Percentiles rank a stretch among this genome's conserved stretches.
These are phyloP conservation scores for Patella depressa DNA, from an alignment of 2,888 invertebrate genomes.

Conservation along the genomic window DNA sequence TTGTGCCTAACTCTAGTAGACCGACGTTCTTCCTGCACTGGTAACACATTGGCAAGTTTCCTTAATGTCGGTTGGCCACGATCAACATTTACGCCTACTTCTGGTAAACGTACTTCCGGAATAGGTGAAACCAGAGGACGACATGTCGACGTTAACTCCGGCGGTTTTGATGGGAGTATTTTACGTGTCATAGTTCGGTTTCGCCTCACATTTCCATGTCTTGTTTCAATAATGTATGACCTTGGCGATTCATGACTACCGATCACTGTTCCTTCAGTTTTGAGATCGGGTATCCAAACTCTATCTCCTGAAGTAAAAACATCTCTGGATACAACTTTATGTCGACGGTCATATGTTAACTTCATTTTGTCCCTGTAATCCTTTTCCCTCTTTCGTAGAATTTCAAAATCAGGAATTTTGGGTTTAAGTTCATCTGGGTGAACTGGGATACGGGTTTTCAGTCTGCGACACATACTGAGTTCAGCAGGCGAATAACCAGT, in stretches of 20 bases:
- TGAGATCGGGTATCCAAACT: background rate
- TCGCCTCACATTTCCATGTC: background rate
- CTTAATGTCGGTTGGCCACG: no score
- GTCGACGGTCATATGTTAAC: background rate
- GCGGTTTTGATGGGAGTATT: background rate
- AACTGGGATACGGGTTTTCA: constrained; percentile 16
- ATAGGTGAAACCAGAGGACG: no score
- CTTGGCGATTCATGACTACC: background rate
- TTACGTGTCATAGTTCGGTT: background rate
- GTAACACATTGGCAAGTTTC: no score
- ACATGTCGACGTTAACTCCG: background rate
- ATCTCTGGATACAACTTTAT: background rate
- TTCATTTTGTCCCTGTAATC: background rate
- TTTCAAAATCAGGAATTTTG: background rate
- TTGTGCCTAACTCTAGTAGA: no score
- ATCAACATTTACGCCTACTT: no score
- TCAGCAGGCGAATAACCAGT: constrained; percentile 30
- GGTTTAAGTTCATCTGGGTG: background rate
- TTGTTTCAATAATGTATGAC: background rate
- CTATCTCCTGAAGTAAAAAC: background rate
- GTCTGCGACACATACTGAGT: constrained; percentile 25
- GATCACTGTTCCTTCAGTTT: background rate
- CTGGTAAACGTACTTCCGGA: no score
- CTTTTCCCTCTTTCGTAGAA: background rate
- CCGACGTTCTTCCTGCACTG: no score